Base-by-base conservation (phyloP, 2,888 invertebrate species). In the Chrysolina haemoptera region DNA sequence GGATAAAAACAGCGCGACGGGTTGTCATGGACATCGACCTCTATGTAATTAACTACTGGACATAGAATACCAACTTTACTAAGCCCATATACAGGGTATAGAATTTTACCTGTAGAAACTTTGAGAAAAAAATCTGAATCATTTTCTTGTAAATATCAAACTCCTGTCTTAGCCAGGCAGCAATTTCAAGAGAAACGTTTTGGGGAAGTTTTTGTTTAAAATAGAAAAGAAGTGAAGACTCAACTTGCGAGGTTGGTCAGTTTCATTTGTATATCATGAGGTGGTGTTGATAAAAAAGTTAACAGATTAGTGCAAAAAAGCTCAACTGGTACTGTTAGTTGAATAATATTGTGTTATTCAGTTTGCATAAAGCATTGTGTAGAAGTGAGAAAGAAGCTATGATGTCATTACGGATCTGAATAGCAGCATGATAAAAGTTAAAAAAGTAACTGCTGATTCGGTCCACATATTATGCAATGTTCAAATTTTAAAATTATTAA, bases 211-310 rank as follows among this genome's bases (percentile, higher is more conserved):
- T 27, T 35, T 35, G 35, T 35, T 35, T 8, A 8, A 35, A 27
- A n/a, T n/a, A n/a, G n/a, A 27, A 27, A 35, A 8, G 8, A 35
- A 35, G 35, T 35, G 8, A 35, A 35, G 35, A 35, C 62, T 43
- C 50, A 59, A 22, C 73, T 70, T 16, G 18, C 18, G 0, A 12
- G 18, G 22, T 53, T 20, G 16, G 20, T 53, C 16, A 3, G 12
- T 53, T 9, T 18, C 20, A 53, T 14, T 11, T 20, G 20, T 53
- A 35, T 35, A 50, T 76, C 74, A 72, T 50, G 76, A 78, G 78
- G 78, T 78, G 78, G 78, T 78, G 78, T 78, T 71, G 50, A 66
- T 50, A 64, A 4, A 20, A 48, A 48, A 27, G 20, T 48, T 65
- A 14, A 14, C 10, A 27, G 9, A 18, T 64, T 18, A 48, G 65